A percentile compares a stretch with the other conserved stretches of the same genome.
Evolutionary conservation across 1,140 invertebrate genomes (phyloP).

Genomic region (Saxidomus purpurata): DNA sequence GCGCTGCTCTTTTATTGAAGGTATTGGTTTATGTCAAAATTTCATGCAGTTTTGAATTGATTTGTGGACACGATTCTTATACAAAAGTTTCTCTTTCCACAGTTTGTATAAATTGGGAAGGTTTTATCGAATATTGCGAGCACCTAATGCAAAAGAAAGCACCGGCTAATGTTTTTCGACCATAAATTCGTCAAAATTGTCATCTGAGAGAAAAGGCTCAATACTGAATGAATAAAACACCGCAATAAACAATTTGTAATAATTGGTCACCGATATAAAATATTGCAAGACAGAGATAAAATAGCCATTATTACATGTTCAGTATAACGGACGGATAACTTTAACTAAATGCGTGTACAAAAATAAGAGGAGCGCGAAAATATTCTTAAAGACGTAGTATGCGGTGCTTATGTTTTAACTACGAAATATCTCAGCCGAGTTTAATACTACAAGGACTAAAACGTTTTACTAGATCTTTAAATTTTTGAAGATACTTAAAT

Average conservation of each 20-base stretch:
- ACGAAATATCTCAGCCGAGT: no score
- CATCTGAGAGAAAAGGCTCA: background rate
- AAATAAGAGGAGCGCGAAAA: no score
- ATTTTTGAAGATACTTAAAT: no score
- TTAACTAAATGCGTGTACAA: no score
- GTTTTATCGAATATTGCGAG: background rate
- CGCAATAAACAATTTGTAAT: slow-evolving; percentile 3
- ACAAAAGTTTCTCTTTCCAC: background rate
- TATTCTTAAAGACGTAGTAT: no score
- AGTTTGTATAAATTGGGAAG: background rate
- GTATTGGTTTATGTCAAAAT: slow-evolving; percentile 1
- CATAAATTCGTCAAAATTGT: slow-evolving; percentile 36
- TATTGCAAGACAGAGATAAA: slow-evolving; percentile 21
- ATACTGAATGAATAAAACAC: background rate
- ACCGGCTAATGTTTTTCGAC: background rate
- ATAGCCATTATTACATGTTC: background rate
- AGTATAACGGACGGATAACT: no score
- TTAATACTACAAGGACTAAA: no score
- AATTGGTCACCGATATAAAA: slow-evolving; percentile 15
- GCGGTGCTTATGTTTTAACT: no score
- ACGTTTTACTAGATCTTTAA: no score
- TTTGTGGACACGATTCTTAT: background rate
- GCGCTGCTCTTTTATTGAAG: background rate
- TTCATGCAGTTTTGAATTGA: background rate
- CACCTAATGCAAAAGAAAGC: background rate